Base-by-base conservation (phyloP, 2,797 vertebrate species). In the Brachyrhaphis roseni region DNA sequence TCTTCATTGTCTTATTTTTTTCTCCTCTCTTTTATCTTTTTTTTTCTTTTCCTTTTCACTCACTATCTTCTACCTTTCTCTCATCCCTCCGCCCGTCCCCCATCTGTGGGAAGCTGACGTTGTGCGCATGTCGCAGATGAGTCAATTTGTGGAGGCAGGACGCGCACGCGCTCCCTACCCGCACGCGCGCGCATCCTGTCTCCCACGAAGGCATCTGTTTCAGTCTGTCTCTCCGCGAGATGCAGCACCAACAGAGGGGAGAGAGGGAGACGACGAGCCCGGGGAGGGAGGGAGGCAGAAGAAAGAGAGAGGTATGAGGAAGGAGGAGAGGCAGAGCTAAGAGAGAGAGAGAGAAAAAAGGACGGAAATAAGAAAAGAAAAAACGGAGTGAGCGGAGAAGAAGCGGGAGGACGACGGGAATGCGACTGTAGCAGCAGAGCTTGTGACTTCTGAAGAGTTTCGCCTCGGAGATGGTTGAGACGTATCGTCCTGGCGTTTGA, bases 191-290 rank as follows among this genome's bases (percentile, higher is more conserved):
- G 81, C 75, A 87, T 93, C 91, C 94, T 92, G 92, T 94, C 94
- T 93, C 93, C 91, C 90, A 94, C 89, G 86, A 86, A 92, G 91
- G 93, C 93, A 94, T 94, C 92, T 92, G 91, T 90, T 95, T 92
- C 87, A 90, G 92, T 91, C 90, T 92, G 89, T 92, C 92, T 92
- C 89, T 90, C 82, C 79, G 86, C 72, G 90, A 92, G 89, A 91
- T 90, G 91, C 91, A 92, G 93, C 87, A 97, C 83, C 92, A 83
- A 88, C 92, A 80, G 85, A 89, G 79, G 80, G 79, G 86, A 89
- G 84, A 85, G 80, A 85, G 87, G 85, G 81, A 86, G 88, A 85
- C 43, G 57, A 96, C 46, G 53, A 96, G 96, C 82, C 49, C 77
- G 75, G 81, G 84, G 84, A 91, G 87, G 86, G 84, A 89, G 76